Conservation (phyloP, 1,140 invertebrate species). For the Ooceraea biroi region DNA sequence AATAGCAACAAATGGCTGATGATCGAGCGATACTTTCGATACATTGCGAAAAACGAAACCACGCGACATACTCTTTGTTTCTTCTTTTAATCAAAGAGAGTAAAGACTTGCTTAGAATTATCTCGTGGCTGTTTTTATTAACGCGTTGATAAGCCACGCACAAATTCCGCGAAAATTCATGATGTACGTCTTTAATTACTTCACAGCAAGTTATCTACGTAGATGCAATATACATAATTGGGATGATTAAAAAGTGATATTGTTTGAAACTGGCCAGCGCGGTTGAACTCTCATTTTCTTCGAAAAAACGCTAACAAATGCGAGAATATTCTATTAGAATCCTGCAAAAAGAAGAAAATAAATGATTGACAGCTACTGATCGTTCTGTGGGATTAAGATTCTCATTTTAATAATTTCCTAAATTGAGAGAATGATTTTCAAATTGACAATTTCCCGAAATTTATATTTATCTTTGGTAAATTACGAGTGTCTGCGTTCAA, state of each 20-base stretch:
- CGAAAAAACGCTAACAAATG: not conserved
- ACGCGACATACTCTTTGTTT: slow-evolving; percentile 18
- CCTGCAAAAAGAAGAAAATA: not conserved
- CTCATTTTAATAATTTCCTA: not conserved
- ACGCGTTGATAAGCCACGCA: slow-evolving; percentile 37
- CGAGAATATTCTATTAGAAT: slow-evolving; percentile 7
- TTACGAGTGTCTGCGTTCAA: not conserved
- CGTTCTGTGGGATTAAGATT: not conserved
- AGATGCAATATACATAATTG: slow-evolving; percentile 47
- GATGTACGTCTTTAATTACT: slow-evolving; percentile 28
- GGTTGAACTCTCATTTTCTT: not conserved
- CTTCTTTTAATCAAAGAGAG: slow-evolving; percentile 35
- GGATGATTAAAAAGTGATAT: slow-evolving; percentile 1
- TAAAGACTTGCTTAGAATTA: slow-evolving; percentile 60
- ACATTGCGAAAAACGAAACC: slow-evolving; percentile 16
- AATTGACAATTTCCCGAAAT: not conserved
- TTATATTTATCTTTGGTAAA: not conserved
- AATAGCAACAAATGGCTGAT: slow-evolving; percentile 32
- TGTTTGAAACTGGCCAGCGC: not conserved
- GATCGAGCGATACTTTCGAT: slow-evolving; percentile 1
- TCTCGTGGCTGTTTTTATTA: slow-evolving; percentile 35
- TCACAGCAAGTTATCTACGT: slow-evolving; percentile 29
- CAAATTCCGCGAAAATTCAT: slow-evolving; percentile 21
- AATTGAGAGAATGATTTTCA: not conserved
- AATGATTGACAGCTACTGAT: not conserved